Conservation (phyloP, 2,888 invertebrate genomes). For the Lycocerus yunnanus region DNA sequence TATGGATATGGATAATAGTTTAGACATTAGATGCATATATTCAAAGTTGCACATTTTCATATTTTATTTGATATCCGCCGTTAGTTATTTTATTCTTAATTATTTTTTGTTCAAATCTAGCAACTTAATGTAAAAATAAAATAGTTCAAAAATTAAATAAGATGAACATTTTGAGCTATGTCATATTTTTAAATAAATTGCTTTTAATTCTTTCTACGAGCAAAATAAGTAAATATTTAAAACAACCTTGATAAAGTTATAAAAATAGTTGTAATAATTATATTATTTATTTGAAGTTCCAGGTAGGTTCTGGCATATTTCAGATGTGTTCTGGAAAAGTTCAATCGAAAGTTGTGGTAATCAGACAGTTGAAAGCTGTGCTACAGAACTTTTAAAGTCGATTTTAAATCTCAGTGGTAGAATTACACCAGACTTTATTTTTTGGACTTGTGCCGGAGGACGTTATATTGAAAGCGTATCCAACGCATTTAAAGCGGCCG, state of each 20-base stretch:
- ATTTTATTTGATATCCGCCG: no score
- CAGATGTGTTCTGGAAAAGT: not conserved
- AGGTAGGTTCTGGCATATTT: slow-evolving; percentile 16
- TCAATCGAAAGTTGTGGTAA: not conserved
- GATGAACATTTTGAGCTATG: not conserved
- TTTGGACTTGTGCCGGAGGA: not conserved
- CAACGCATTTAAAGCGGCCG: not conserved
- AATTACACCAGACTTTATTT: not conserved
- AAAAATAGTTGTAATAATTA: not conserved
- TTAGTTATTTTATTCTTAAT: no score
- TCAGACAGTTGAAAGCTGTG: not conserved
- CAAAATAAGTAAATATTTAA: not conserved
- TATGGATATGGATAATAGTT: no score
- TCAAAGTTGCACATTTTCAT: no score
- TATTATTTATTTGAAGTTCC: not conserved
- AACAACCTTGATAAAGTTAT: not conserved
- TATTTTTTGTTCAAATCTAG: no score
- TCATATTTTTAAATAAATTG: not conserved
- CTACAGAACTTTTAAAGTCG: not conserved
- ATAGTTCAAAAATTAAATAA: not conserved
- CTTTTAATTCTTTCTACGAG: not conserved
- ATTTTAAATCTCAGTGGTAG: not conserved
- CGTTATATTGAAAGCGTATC: not conserved
- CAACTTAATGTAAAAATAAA: not conserved
- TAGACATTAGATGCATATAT: no score